Evolutionary conservation across 2,888 invertebrate species (phyloP).

Genomic region (Tenthredo scrophulariae): DNA sequence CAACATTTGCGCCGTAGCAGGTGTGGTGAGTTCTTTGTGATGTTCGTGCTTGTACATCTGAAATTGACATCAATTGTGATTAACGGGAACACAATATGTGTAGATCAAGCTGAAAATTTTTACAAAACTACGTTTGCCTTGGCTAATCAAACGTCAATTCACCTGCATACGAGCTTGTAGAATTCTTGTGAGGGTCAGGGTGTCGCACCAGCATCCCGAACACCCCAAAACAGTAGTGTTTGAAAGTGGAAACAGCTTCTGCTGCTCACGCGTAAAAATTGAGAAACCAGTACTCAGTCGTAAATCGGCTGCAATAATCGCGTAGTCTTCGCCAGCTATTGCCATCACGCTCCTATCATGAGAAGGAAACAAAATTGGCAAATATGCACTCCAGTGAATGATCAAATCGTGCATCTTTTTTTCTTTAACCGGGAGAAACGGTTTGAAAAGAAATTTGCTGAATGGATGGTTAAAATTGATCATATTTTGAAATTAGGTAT

Average conservation of each 20-base stretch:
- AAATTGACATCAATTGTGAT: background rate
- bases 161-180: conserved; percentile 92
- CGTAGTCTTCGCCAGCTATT: conserved; percentile 97
- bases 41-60: conserved; percentile 97
- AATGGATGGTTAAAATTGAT: background rate
- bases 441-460: background rate
- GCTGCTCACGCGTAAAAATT: conserved; percentile 93
- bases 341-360: conserved; percentile 93
- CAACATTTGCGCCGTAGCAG: conserved; percentile 96
- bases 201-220: conserved; percentile 99
- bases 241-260: conserved; percentile 92
- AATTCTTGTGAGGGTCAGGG: conserved; percentile 92
- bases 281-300: conserved; percentile 94
- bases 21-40: conserved; percentile 94
- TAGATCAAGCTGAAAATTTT: background rate
- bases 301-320: conserved; percentile 96
- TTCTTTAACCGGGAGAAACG: background rate
- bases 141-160: conserved; percentile 47
- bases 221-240: conserved; percentile 94
- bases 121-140: background rate
- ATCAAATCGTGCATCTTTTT: background rate
- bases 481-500: background rate
- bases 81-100: background rate
- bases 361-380: conserved; percentile 21
- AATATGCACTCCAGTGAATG: background rate